These are phyloP conservation scores for Cactoblastis cactorum DNA, from an alignment of 2,888 invertebrate species.

Conservation along the genomic window DNA sequence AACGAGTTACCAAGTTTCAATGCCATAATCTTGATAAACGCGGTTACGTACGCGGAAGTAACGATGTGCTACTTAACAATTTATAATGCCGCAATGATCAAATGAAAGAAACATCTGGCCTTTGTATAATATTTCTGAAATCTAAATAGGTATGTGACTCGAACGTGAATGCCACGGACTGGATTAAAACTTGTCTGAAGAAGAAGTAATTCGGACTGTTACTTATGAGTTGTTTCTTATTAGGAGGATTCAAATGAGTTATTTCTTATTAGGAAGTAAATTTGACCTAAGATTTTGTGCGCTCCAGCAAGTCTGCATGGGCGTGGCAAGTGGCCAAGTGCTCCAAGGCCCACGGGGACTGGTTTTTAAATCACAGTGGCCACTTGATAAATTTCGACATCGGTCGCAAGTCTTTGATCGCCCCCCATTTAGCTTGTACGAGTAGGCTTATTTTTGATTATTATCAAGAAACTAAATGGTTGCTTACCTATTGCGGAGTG, in stretches of 20 bases:
- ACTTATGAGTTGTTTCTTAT: no score
- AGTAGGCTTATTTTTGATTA: conserved; percentile 15
- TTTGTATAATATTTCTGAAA: conserved; percentile 39
- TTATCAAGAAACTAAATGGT: background rate
- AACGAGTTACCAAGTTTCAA: conserved; percentile 57
- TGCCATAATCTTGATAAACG: conserved; percentile 65
- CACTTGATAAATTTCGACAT: conserved; percentile 65
- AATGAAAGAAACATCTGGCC: conserved; percentile 50
- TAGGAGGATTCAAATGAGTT: no score
- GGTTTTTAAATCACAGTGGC: conserved; percentile 61
- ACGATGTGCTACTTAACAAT: conserved; percentile 56
- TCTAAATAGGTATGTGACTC: conserved; percentile 17
- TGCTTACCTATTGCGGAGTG: background rate
- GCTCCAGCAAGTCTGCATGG: conserved; percentile 51
- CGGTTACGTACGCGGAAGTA: conserved; percentile 68
- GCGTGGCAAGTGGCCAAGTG: conserved; percentile 69
- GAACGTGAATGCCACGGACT: conserved; percentile 4
- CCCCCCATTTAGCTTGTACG: conserved; percentile 34
- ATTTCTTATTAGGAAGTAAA: conserved; percentile 27
- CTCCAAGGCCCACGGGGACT: conserved; percentile 61
- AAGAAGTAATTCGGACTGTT: background rate
- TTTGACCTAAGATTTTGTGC: conserved; percentile 25
- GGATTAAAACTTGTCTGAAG: background rate
- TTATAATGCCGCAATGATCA: conserved; percentile 59
- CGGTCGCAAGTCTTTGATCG: conserved; percentile 42